Conservation (phyloP, 2,888 invertebrate species). For the Drosophila birchii region DNA sequence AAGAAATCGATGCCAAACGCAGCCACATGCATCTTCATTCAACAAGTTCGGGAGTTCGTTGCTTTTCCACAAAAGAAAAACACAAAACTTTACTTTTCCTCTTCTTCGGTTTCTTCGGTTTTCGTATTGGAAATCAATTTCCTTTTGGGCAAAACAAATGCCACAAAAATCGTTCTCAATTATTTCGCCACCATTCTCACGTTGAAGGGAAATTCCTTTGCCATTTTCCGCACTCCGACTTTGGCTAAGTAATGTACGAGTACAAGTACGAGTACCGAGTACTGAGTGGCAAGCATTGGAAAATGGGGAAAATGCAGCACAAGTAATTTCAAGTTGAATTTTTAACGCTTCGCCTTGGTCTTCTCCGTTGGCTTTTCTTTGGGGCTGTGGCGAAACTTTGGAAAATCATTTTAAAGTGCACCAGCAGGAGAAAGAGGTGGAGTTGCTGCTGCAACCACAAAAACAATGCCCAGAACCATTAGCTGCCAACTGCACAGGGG, state of each 20-base stretch:
- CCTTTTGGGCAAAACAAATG: slow-evolving; percentile 43
- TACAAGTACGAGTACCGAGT: slow-evolving; percentile 32
- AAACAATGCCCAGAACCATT: slow-evolving; percentile 46
- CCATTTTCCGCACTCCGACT: slow-evolving; percentile 35
- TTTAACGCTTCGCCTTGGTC: slow-evolving; percentile 63
- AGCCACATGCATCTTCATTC: slow-evolving; percentile 39
- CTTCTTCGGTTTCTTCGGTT: background rate
- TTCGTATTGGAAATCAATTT: slow-evolving; percentile 42
- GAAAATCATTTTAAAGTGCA: slow-evolving; percentile 76
- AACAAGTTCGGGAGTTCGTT: slow-evolving; percentile 22
- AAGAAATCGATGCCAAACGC: slow-evolving; percentile 28
- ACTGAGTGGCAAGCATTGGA: slow-evolving; percentile 35
- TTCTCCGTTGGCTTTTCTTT: background rate
- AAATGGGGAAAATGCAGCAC: slow-evolving; percentile 46
- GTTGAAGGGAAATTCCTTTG: slow-evolving; percentile 37
- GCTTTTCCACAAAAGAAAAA: background rate
- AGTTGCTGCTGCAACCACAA: slow-evolving; percentile 53
- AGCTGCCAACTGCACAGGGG: slow-evolving; percentile 28
- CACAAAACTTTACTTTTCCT: slow-evolving; percentile 1
- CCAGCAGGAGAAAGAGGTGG: slow-evolving; percentile 60
- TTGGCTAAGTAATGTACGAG: slow-evolving; percentile 48
- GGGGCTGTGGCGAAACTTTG: slow-evolving; percentile 53
- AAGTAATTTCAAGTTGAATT: slow-evolving; percentile 74
- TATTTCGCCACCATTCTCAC: slow-evolving; percentile 47
- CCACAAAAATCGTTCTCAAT: slow-evolving; percentile 39